Conservation (phyloP, 2,888 invertebrate species). For the Baronia brevicornis region DNA sequence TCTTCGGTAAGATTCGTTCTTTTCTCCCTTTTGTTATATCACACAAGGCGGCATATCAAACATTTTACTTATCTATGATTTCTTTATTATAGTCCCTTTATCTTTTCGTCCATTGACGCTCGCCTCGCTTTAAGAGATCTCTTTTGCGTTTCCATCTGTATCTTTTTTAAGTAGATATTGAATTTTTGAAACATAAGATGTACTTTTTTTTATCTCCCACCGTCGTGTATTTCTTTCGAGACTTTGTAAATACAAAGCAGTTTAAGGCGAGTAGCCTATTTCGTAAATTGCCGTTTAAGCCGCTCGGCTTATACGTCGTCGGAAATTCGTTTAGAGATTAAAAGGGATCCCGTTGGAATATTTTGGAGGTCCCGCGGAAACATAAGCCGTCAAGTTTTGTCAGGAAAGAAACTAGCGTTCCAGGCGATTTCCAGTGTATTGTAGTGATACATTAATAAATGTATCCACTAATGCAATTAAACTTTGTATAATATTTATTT, state of each 20-base stretch:
- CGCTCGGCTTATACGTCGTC: conserved; percentile 30
- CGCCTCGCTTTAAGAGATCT: conserved; percentile 39
- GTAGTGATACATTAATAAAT: too few species aligned
- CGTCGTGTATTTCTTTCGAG: conserved; percentile 43
- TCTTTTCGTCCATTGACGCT: conserved; percentile 45
- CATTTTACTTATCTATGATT: conserved; percentile 63
- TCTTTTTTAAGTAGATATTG: conserved; percentile 52
- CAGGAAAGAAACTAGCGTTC: conserved; percentile 38
- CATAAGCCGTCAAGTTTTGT: conserved; percentile 22
- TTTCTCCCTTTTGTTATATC: conserved; percentile 27
- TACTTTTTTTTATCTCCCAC: conserved; percentile 49
- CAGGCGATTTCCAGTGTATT: conserved; percentile 36
- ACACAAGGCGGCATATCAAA: conserved; percentile 48
- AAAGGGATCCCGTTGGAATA: conserved; percentile 30
- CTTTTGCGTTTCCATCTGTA: conserved; percentile 39
- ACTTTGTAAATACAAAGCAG: conserved; percentile 36
- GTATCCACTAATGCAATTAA: too few species aligned
- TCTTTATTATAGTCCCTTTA: conserved; percentile 56
- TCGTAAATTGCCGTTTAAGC: conserved; percentile 45
- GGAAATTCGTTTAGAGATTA: conserved; percentile 37
- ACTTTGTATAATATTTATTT: too few species aligned
- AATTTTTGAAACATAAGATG: conserved; percentile 59
- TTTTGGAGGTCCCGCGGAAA: conserved; percentile 21
- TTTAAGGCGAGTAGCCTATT: conserved; percentile 43
- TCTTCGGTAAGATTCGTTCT: conserved; percentile 33